Evolutionary conservation across 2,888 invertebrate species (phyloP).

Genomic region (Ormia ochracea): DNA sequence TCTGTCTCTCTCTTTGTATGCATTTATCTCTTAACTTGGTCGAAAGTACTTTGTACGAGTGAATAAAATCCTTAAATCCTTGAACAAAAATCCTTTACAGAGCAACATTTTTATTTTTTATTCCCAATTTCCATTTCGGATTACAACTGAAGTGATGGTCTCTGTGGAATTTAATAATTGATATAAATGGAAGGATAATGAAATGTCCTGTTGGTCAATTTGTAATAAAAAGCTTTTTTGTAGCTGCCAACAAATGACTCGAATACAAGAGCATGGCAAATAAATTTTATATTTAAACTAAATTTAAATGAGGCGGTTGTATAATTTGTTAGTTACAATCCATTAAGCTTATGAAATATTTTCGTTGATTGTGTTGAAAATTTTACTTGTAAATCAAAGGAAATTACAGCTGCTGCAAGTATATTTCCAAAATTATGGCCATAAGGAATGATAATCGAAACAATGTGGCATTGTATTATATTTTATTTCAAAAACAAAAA

Average conservation of each 20-base stretch:
- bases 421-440: not conserved
- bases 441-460: not conserved
- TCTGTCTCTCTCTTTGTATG: not conserved
- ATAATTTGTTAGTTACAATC: constrained; percentile 2
- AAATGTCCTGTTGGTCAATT: constrained; percentile 8
- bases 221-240: constrained; percentile 4
- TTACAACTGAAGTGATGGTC: not conserved
- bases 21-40: not conserved
- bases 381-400: not conserved
- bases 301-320: not conserved
- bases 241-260: constrained; percentile 11
- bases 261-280: not conserved
- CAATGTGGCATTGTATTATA: not conserved
- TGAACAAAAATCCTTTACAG: not conserved
- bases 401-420: not conserved
- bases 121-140: not conserved
- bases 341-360: constrained; percentile 8
- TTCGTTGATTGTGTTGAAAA: not conserved
- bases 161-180: constrained; percentile 3
- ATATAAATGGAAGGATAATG: constrained; percentile 22
- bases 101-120: not conserved
- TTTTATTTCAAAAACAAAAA: no score
- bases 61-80: constrained; percentile 3
- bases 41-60: not conserved
- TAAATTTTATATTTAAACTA: not conserved